Evolutionary conservation across 2,113 vertebrate species (phyloP).

Genomic region (Antechinus stuartii): DNA sequence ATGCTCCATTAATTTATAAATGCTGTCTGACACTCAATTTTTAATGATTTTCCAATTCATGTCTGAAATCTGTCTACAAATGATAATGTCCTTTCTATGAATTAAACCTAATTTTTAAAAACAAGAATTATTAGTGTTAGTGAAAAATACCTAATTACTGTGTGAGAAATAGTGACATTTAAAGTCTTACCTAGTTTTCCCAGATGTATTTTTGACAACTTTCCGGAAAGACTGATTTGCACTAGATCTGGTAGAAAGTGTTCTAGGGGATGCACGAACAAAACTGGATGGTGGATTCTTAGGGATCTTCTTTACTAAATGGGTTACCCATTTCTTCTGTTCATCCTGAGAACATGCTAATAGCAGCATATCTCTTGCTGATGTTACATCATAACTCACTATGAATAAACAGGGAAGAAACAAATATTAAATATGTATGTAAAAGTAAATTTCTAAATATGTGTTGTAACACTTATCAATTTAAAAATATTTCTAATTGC

Average conservation of each 20-base stretch:
- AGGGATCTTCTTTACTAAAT: constrained; percentile 98
- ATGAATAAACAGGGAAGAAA: constrained; percentile 51
- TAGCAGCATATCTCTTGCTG: constrained; percentile 97
- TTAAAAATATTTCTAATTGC: constrained; percentile 14
- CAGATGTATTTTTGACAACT: constrained; percentile 94
- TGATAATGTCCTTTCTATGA: constrained; percentile 18
- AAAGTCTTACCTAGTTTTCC: constrained; percentile 94
- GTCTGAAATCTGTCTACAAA: constrained; percentile 33
- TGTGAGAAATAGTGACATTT: constrained; percentile 45
- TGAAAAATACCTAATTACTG: constrained; percentile 27
- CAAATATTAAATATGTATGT: constrained; percentile 53
- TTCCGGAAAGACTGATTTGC: constrained; percentile 98
- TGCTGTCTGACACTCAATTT: constrained; percentile 37
- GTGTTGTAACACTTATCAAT: neutral
- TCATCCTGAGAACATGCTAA: constrained; percentile 97
- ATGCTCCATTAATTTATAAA: constrained; percentile 32
- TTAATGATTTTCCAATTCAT: constrained; percentile 47
- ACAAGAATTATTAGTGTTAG: constrained; percentile 47
- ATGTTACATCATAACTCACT: constrained; percentile 99
- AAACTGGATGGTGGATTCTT: constrained; percentile 96
- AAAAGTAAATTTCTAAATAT: neutral
- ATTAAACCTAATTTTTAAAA: constrained; percentile 14
- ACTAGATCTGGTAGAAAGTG: constrained; percentile 93
- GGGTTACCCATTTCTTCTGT: constrained; percentile 99
- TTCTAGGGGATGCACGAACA: constrained; percentile 94